Evolutionary conservation across 2,888 invertebrate genomes (phyloP).

Genomic region (Xylocampa areola): DNA sequence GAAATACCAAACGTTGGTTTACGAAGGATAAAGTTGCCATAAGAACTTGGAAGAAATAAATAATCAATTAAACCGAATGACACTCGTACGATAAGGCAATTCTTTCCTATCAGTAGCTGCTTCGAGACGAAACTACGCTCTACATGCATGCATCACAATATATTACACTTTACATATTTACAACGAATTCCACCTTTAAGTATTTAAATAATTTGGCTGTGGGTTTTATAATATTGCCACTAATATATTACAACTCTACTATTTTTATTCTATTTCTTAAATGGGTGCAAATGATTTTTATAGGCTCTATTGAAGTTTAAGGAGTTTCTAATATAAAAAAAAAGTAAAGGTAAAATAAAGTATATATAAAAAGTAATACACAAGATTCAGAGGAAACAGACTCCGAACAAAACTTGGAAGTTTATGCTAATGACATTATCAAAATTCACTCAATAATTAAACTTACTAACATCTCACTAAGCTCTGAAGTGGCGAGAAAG

Average conservation of each 20-base stretch:
- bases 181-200: conserved; percentile 58
- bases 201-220: conserved; percentile 38
- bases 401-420: conserved; percentile 8
- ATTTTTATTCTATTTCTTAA: conserved; percentile 23
- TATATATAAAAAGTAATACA: conserved; percentile 6
- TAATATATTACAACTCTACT: conserved; percentile 21
- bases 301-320: conserved; percentile 4
- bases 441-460: conserved; percentile 22
- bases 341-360: neutral
- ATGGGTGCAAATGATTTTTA: conserved; percentile 8
- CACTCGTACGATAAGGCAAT: conserved; percentile 8
- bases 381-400: neutral
- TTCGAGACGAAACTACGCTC: conserved; percentile 20
- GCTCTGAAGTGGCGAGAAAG: conserved; percentile 22
- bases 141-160: conserved; percentile 28
- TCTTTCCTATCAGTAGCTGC: conserved; percentile 9
- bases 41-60: neutral
- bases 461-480: conserved; percentile 25
- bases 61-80: conserved; percentile 9
- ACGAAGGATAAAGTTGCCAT: too few relatives aligned
- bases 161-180: conserved; percentile 62
- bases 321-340: conserved; percentile 2
- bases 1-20: neutral
- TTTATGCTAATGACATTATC: conserved; percentile 16
- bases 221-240: conserved; percentile 25